A percentile compares a stretch with the other conserved stretches of the same genome.
Conservation (phyloP, 2,888 invertebrate genomes). For the Cryptocephalus primarius region DNA sequence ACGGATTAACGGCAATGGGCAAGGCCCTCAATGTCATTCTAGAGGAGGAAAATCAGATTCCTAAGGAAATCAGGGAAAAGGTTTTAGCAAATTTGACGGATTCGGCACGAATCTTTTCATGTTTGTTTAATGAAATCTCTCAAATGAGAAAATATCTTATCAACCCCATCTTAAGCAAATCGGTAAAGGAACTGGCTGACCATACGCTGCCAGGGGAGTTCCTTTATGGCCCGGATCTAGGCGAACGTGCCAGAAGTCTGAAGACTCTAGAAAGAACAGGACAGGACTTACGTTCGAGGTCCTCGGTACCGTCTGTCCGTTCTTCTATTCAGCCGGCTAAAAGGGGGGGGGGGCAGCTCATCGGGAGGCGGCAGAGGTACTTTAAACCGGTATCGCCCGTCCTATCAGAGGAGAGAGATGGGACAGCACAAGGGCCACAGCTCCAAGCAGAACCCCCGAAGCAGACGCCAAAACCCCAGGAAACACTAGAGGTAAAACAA, state of each 20-base stretch:
- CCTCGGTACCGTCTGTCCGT: background rate
- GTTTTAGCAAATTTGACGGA: conserved; percentile 3
- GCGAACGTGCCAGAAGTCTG: conserved; percentile 2
- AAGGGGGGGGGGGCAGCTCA: conserved; percentile 1
- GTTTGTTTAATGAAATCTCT: conserved; percentile 4
- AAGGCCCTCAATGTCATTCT: conserved; percentile 3
- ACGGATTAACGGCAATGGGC: conserved; percentile 3
- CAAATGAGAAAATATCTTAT: conserved; percentile 1
- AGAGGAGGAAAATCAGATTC: conserved; percentile 1
- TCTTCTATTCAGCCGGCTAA: background rate
- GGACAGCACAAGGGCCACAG: conserved; percentile 3
- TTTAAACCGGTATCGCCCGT: conserved; percentile 6
- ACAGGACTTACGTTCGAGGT: background rate
- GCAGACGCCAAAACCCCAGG: background rate
- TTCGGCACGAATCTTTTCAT: conserved; percentile 3
- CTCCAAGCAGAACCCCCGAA: background rate
- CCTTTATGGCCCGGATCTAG: conserved; percentile 7
- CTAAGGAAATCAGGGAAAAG: background rate
- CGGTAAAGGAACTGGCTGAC: conserved; percentile 3
- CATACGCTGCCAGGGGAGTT: conserved; percentile 1
- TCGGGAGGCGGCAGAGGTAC: background rate
- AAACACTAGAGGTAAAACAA: conserved; percentile 2
- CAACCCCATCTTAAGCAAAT: conserved; percentile 2
- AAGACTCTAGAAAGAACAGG: conserved; percentile 5
- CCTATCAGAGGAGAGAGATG: conserved; percentile 1